Evolutionary conservation across 1,140 invertebrate genomes (phyloP).

Genomic region (Papilio helenus): DNA sequence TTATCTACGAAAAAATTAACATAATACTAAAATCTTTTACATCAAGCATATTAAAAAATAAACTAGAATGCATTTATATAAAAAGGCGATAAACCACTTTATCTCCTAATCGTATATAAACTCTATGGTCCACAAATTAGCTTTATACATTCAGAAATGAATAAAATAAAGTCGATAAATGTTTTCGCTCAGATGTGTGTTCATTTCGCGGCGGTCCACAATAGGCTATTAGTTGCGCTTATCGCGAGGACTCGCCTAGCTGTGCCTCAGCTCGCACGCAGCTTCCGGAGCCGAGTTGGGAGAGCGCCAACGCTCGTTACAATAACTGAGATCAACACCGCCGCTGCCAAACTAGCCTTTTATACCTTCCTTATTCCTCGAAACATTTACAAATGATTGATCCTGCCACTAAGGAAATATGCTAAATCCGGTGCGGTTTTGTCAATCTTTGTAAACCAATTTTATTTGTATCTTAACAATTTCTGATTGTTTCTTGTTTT

Average conservation of each 20-base stretch:
- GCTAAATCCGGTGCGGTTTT: background rate
- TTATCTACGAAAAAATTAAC: too few relatives aligned
- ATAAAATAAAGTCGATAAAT: constrained; percentile 5
- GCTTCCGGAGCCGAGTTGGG: background rate
- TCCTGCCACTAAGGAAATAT: background rate
- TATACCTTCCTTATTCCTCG: constrained; percentile 3
- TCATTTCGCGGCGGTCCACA: background rate
- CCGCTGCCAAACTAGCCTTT: background rate
- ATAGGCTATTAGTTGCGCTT: constrained; percentile 1
- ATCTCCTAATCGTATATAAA: too few relatives aligned
- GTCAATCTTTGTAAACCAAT: background rate
- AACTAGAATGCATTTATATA: too few relatives aligned
- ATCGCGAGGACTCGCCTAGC: background rate
- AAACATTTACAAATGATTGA: background rate
- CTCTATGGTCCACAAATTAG: too few relatives aligned
- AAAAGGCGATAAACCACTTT: too few relatives aligned
- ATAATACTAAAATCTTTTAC: too few relatives aligned
- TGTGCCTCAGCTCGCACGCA: background rate
- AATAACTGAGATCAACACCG: background rate
- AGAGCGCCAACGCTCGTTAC: background rate
- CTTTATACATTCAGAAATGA: background rate
- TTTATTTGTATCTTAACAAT: background rate
- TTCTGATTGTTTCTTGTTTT: background rate
- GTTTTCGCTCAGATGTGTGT: background rate
- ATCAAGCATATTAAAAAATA: too few relatives aligned